Evolutionary conservation across 2,888 invertebrate genomes (phyloP), one percentile per base, ranked within the genome.

Genomic region (Ornithoptera alexandrae): DNA sequence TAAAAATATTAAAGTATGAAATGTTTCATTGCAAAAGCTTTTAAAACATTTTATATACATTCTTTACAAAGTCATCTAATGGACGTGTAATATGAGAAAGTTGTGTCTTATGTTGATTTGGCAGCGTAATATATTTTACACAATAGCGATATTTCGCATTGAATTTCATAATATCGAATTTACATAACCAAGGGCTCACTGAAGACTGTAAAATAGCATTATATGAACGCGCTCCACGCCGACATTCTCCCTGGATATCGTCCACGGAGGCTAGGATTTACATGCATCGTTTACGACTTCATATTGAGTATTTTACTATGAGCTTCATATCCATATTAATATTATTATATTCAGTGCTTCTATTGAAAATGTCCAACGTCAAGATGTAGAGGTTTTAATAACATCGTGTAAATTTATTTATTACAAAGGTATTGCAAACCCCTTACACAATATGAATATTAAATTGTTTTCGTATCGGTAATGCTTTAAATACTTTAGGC

Each of bases 171-270:
- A 65, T 68, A 67, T 65, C 46, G 22, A 64, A 63, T 60, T 62
- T 66, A 58, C 22, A 58, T 58, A 22, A 58, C 57, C 57, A 57
- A 65, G 24, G 46, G 65, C 42, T 60, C 65, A 70, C 10, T 69
- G 20, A 65, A 68, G 69, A 67, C 56, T 69, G 70, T 72, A 73
- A 68, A 70, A 70, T 58, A 46, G 56, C 17, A 58, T 67, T 61
- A 74, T 75, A 74, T 74, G 72, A 68, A 58, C 59, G 63, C 53
- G 42, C 71, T 65, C 67, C 66, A 63, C 57, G 65, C 58, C 73
- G 71, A 74, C 74, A 75, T 72, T 58, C 60, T 60, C 67, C 58
- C 59, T n/a, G 15, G n/a, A 39, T 64, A 64, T 61, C 46, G 60
- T 57, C 59, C 36, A 62, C 64, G 39, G 65, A 36, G 18, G 22